Base-by-base conservation (phyloP, 2,888 invertebrate genomes). In the Pomacea canaliculata region DNA sequence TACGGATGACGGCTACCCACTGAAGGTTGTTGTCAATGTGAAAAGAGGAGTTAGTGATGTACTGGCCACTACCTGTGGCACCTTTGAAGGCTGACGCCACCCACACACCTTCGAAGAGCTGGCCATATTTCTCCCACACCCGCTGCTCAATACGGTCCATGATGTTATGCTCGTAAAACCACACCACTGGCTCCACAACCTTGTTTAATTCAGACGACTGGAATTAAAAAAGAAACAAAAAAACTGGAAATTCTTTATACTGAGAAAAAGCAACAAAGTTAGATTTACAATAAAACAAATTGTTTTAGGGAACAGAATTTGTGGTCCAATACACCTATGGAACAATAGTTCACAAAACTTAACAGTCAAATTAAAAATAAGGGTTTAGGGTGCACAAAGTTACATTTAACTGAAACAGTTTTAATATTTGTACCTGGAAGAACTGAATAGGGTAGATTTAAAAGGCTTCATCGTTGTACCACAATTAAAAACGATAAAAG, bases 21-120 rank as follows among this genome's bases (percentile, higher is more conserved):
- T 93, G 92, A 69, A 93, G 92, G 87, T 95, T 94, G 87, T 96
- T 96, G 70, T 92, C 91, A 72, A 95, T 91, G 84, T 96, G 94
- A 70, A 93, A 92, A n/a, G 92, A 91, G 70, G 93, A 92, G 10
- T 94, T 92, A 0, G 95, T 94, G 73, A 95, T 86, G 76, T 93
- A 93, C 91, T 94, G 94, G 81, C 93, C 93, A 78, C 94, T 83
- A 13, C 95, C 95, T 76, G 95, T 95, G 0, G 96, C 95, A 1
- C 96, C 96, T 96, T 96, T 96, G 87, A 94, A 96, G 0, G 96
- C 95, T 68, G 95, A 94, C 0, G 95, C 96, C 69, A 94, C 92
- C 95, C 96, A 96, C 46, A 96, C 91, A 10, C 71, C 71, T 1
- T 77, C 18, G 76, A 83, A 83, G 12, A 78, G 70, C 9, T 49